phyloP scores from a whole-genome alignment of 2,113 vertebrate species.

The Myiozetetes cayanensis region DNA sequence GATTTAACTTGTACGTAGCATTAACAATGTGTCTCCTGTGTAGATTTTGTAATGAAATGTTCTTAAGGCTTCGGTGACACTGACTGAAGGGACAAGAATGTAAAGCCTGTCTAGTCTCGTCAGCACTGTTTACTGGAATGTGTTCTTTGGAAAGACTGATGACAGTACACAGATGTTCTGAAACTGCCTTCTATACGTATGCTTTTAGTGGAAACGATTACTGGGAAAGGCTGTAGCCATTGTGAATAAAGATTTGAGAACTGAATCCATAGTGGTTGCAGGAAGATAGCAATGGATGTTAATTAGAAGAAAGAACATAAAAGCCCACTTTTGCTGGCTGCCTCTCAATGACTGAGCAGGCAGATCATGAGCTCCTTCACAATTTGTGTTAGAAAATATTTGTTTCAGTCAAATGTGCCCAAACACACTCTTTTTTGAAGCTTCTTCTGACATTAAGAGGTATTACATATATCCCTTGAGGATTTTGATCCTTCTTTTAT shows the following conservation, averaged over 20 bases:
- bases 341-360: neutral
- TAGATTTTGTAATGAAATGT: neutral
- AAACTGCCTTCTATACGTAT: neutral
- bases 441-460: neutral
- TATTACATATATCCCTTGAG: neutral
- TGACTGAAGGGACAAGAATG: neutral
- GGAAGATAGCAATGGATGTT: neutral
- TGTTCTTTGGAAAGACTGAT: neutral
- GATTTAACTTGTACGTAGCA: neutral
- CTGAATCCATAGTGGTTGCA: neutral
- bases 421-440: neutral
- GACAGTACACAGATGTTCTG: neutral
- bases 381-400: neutral
- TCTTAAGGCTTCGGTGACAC: neutral
- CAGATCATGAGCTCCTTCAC: neutral
- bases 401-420: neutral
- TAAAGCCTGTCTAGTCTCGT: neutral
- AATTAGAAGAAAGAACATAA: neutral
- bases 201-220: neutral
- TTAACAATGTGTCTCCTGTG: neutral
- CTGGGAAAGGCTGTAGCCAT: neutral
- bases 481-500: neutral
- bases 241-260: neutral
- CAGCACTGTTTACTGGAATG: neutral
- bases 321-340: neutral